Base-by-base conservation (phyloP, 2,888 invertebrate species). In the Elmis aenea region DNA sequence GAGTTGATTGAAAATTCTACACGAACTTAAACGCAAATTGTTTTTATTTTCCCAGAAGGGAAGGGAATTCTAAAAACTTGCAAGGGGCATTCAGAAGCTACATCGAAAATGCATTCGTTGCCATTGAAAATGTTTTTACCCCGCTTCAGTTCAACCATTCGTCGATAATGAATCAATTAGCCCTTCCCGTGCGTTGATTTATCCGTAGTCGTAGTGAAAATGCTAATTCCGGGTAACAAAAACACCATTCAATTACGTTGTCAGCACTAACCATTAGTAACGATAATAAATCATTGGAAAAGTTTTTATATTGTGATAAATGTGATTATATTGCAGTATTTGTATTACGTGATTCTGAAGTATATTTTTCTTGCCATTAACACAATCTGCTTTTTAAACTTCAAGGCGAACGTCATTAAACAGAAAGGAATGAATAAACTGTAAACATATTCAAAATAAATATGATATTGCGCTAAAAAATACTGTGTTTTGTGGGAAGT, bases 201-300 rank as follows among this genome's bases (percentile, higher is more conserved):
- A 46, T 42, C 44, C 32, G 46, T 35, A 33, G 36, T 37, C 32
- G 47, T 32, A 38, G 31, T 46, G 46, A 44, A 55, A 56, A 56
- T 57, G 56, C 55, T 58, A 59, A 59, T 57, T 54, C 46, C 38
- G 41, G 44, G 46, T 51, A 54, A 59, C 57, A 58, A 57, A 58
- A 59, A 56, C 57, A 52, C 48, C 46, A 53, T 55, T 59, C 56
- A 58, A 57, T 58, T 59, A 58, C 51, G 44, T 46, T 44, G 55
- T 52, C 37, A 37, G 37, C 37, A 30, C 26, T 37, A 24, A 37
- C 37, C 37, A 37, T 37, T 37, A 37, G 31, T 21, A 31, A 26
- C 22, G 37, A 31, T 31, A 30, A 37, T 37, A 37, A 37, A 37
- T 37, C 37, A 37, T 37, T 37, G n/a, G n/a, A n/a, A n/a, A n/a